Percentiles rank a stretch among this genome's conserved stretches.
These are phyloP conservation scores for Sitophilus oryzae DNA, from an alignment of 1,140 invertebrate species.

Conservation along the genomic window DNA sequence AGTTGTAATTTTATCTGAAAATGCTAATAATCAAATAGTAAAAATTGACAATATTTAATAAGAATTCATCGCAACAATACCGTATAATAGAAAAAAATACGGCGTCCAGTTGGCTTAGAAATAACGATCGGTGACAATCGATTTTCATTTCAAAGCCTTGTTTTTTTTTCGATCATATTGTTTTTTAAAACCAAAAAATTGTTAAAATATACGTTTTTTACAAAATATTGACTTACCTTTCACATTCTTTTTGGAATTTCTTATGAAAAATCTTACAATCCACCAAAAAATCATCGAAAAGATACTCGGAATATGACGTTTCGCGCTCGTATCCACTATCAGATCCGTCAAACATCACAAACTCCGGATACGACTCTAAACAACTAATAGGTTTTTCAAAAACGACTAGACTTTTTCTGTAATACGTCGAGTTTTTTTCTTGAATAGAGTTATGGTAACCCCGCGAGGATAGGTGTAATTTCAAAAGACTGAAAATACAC, in stretches of 20 bases:
- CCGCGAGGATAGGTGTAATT: conserved; percentile 15
- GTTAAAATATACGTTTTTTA: too few relatives aligned
- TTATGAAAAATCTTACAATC: conserved; percentile 12
- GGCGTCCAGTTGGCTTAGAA: too few relatives aligned
- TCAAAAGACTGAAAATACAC: conserved; percentile 16
- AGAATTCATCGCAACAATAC: too few relatives aligned
- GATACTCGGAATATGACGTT: conserved; percentile 9
- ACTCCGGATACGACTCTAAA: conserved; percentile 1
- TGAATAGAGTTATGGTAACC: background rate
- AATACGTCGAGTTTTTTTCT: conserved; percentile 4
- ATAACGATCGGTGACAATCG: too few relatives aligned
- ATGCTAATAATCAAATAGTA: too few relatives aligned
- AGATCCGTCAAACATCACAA: background rate
- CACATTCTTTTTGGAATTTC: conserved; percentile 8
- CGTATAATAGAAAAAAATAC: too few relatives aligned
- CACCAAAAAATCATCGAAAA: conserved; percentile 12
- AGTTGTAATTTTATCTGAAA: too few relatives aligned
- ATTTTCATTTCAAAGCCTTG: too few relatives aligned
- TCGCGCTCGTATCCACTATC: background rate
- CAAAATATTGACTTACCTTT: conserved; percentile 17
- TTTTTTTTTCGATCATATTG: too few relatives aligned
- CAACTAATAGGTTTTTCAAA: conserved; percentile 9
- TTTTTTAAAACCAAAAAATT: too few relatives aligned
- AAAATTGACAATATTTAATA: too few relatives aligned
- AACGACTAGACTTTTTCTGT: conserved; percentile 10